Conservation (phyloP, 1,140 invertebrate species). For the Formica selysi region DNA sequence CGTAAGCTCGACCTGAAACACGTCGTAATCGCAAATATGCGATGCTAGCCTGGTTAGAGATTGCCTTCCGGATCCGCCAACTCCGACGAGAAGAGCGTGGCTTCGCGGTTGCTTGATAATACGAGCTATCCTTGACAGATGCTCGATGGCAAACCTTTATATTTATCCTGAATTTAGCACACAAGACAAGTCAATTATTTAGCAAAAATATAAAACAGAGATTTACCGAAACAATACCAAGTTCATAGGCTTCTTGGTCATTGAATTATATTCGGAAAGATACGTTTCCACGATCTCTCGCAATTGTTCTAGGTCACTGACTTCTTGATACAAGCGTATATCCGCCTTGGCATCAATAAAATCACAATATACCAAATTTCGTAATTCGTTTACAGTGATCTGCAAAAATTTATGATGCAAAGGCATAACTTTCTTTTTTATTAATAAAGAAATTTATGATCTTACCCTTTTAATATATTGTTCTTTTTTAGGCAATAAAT, state of each 20-base stretch:
- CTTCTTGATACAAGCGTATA: slow-evolving; percentile 95
- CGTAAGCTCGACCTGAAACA: slow-evolving; percentile 97
- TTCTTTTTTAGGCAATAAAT: slow-evolving; percentile 65
- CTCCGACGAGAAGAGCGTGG: slow-evolving; percentile 94
- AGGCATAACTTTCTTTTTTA: slow-evolving; percentile 29
- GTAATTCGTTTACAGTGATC: slow-evolving; percentile 93
- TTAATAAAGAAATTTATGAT: not conserved
- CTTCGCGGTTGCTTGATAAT: slow-evolving; percentile 96
- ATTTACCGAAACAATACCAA: slow-evolving; percentile 95
- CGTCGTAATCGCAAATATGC: slow-evolving; percentile 97
- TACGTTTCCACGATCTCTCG: slow-evolving; percentile 95
- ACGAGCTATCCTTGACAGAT: slow-evolving; percentile 96
- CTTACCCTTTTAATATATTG: not conserved
- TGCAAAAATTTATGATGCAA: slow-evolving; percentile 69
- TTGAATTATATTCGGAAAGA: slow-evolving; percentile 97
- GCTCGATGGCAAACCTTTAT: slow-evolving; percentile 95
- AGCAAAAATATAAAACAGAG: not conserved
- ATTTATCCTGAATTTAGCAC: slow-evolving; percentile 13
- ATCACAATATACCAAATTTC: slow-evolving; percentile 97
- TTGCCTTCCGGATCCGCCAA: slow-evolving; percentile 97
- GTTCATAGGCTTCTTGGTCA: slow-evolving; percentile 99
- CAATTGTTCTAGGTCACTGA: slow-evolving; percentile 93
- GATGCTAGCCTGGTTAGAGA: slow-evolving; percentile 95
- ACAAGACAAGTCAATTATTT: not conserved
- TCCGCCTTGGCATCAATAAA: slow-evolving; percentile 98